Base-by-base conservation (phyloP, 2,113 vertebrate species). In the Melanerpes aurifrons region DNA sequence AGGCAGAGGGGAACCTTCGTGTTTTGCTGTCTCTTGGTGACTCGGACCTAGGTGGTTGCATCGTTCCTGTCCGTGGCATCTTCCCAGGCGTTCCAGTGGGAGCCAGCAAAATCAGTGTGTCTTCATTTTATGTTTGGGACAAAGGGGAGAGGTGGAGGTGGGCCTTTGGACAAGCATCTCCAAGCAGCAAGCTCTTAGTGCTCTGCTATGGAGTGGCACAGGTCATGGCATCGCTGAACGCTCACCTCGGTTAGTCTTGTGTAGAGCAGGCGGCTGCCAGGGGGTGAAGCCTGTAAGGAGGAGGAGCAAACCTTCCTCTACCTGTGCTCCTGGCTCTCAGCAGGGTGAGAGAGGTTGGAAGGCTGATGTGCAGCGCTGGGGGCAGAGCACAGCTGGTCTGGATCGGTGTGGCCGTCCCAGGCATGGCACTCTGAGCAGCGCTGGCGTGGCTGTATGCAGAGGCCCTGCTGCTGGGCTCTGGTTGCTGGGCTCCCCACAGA, bases 401-500 rank as follows among this genome's bases (percentile, higher is more conserved):
- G 40, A 69, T 82, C 3, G 1, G 22, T 57, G 45, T 73, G 78
- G 50, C 57, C 93, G n/a, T 90, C 79, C 87, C 67, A 37, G 8
- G 58, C 24, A 40, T 56, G 3, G 26, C 85, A 71, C 22, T 96
- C 94, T 90, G 79, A 75, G 90, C 88, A 72, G 50, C 31, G 63
- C 1, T 10, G 8, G 78, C 2, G 5, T 2, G 26, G 61, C 86
- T 85, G 45, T 61, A 15, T 57, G 48, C 64, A 21, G 61, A 87
- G 78, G 83, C 92, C 94, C 85, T 95, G 94, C 96, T 97, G 96
- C 93, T 90, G 85, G 91, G 63, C 90, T 97, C 70, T 15, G 29
- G 84, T 97, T 95, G 95, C 87, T 90, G 88, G 80, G 88, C 91
- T 97, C 95, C 97, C 96, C 75, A 87, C 89, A 96, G 97, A 97